Conservation (phyloP, 2,113 vertebrate genomes). For the Pycnonotus jocosus region DNA sequence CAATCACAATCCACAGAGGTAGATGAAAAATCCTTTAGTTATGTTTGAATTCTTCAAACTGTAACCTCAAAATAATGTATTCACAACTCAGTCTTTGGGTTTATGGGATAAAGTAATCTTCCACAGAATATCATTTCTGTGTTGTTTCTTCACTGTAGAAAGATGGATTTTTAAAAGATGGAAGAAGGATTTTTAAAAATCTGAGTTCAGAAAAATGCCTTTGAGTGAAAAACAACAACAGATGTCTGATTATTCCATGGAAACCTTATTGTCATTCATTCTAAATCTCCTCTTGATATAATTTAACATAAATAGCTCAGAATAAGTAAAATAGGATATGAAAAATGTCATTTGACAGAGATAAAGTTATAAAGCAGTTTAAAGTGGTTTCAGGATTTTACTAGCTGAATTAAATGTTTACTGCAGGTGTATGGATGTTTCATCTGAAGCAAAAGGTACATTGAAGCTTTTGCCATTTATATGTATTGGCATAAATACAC, state of each 20-base stretch:
- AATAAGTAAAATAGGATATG: conserved; percentile 44
- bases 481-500: not conserved
- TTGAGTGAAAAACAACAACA: conserved; percentile 59
- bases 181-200: conserved; percentile 11
- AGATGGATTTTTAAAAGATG: not conserved
- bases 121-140: not conserved
- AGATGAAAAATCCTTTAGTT: conserved; percentile 15
- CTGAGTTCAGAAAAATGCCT: conserved; percentile 32
- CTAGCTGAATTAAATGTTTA: conserved; percentile 1
- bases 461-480: not conserved
- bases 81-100: not conserved
- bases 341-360: conserved; percentile 46
- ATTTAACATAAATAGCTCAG: conserved; percentile 60
- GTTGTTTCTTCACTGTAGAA: not conserved
- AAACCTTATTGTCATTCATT: conserved; percentile 53
- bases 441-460: not conserved
- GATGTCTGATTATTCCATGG: conserved; percentile 57
- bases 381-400: conserved; percentile 10
- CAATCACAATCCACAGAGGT: not conserved
- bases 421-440: not conserved
- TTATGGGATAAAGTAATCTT: not conserved
- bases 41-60: not conserved
- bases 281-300: conserved; percentile 27
- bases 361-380: not conserved
- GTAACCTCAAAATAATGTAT: conserved; percentile 14